Evolutionary conservation across 1,140 invertebrate species (phyloP), one percentile per base, ranked within the genome.

Genomic region (Pteromalus puparum): DNA sequence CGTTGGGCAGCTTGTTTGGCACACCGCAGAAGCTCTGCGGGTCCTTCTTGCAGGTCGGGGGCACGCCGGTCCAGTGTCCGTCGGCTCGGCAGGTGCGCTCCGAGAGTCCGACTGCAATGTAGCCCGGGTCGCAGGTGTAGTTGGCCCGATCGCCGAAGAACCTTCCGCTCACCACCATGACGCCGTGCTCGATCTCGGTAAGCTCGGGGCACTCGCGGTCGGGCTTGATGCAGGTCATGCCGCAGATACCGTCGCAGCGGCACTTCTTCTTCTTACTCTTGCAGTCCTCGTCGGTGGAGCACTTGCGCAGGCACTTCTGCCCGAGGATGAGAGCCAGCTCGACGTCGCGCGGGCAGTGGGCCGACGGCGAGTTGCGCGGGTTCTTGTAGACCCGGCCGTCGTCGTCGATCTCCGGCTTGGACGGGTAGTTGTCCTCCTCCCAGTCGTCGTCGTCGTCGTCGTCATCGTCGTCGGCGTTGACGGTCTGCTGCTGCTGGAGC

Each of bases 181-280:
- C 94, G 0, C 97, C 97, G 82, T 96, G 94, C 65, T 95, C 94
- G 72, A 96, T 96, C 30, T 95, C 94, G 3, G 95, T 94, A 30
- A 97, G 91, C 81, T 96, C 95, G 0, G 96, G 96, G 89, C 97
- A 98, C 90, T 98, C 97, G 12, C 97, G 94, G 90, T 98, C 97
- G 73, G 98, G 98, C 93, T 99, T 99, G 84, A 99, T 98, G 93
- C 99, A 99, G 24, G 97, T 98, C 95, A 98, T 97, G 30, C 98
- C 99, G 90, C 99, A 99, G 4, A 97, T 95, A 53, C 98, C 98
- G 90, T 99, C 99, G 91, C 99, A 99, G 73, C 99, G 94, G 90
- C 99, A 99, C 90, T 97, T 97, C 93, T 99, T 99, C 93, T 98
- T 97, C 92, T 98, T 97, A 90, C 98, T 99, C 92, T 98, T 99